Base-by-base conservation (phyloP, 2,888 invertebrate species). In the Pseudococcus jackbeardsleyi region DNA sequence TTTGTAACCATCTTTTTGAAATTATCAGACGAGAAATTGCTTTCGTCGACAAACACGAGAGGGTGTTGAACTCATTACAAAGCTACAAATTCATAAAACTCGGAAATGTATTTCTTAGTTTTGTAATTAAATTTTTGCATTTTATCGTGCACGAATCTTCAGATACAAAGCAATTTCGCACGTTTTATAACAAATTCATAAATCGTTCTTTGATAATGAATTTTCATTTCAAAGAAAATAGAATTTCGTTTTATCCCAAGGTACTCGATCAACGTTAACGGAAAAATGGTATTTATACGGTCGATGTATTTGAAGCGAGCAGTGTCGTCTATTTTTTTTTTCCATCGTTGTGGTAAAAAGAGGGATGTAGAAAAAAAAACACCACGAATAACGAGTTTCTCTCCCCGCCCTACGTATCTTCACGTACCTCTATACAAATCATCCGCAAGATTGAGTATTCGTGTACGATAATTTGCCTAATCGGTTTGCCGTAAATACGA, bases 391-490 rank as follows among this genome's bases (percentile, higher is more conserved):
- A 64, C 22, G 22, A 64, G 22, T 64, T 64, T 64, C 4, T 33
- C 26, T 33, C 22, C 12, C 64, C 1, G 8, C 22, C 0, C 6
- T 3, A 11, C 15, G 15, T 15, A 1, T 22, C 22, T 9, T 64
- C 15, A 9, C 64, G 9, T 11, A 8, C 64, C 9, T 8, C 19
- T 59, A n/a, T 59, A 22, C 9, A 64, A 22, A 64, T 64, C 64
- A 22, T 22, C 8, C 8, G 33, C 9, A 17, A 33, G 72, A 72
- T 39, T 72, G 72, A 72, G 17, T 33, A 72, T 72, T 46, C 42
- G 79, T 46, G 46, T 82, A 82, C 11, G n/a, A 46, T 82, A 82
- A 82, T 82, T 82, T 82, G 79, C 79, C 42, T 82, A 82, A 42
- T 46, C 79, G 46, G 79, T 46, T 82, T 46, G 79, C 79, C 42